Evolutionary conservation across 2,113 vertebrate species (phyloP).

Genomic region (Xerus inauris): DNA sequence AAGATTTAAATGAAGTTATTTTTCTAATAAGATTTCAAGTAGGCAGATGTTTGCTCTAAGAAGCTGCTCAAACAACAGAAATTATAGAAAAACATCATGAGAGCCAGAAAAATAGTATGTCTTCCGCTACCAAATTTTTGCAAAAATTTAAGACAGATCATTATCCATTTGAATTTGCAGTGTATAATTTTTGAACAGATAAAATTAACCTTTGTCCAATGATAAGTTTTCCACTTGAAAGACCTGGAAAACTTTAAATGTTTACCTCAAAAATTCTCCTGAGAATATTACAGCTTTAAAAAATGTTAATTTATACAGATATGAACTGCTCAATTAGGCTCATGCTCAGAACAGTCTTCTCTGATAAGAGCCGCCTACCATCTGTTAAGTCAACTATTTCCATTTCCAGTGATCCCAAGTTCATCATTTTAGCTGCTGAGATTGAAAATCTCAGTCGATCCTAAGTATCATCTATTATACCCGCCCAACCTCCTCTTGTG

Average conservation of each 20-base stretch:
- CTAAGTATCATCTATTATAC: constrained; percentile 80
- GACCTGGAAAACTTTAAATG: constrained; percentile 52
- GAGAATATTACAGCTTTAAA: constrained; percentile 79
- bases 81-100: constrained; percentile 65
- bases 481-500: neutral
- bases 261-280: constrained; percentile 71
- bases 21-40: constrained; percentile 72
- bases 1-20: constrained; percentile 81
- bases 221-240: constrained; percentile 59
- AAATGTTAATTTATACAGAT: constrained; percentile 86
- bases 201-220: constrained; percentile 58
- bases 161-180: constrained; percentile 33
- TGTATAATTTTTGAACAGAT: constrained; percentile 41
- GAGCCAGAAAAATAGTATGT: constrained; percentile 28
- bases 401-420: constrained; percentile 82
- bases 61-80: constrained; percentile 73
- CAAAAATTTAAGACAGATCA: constrained; percentile 25
- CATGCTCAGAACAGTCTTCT: constrained; percentile 77
- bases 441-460: constrained; percentile 76
- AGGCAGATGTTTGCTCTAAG: constrained; percentile 79
- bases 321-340: constrained; percentile 83
- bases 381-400: constrained; percentile 86
- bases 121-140: constrained; percentile 40
- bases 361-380: constrained; percentile 82
- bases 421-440: constrained; percentile 66